Evolutionary conservation across 2,888 invertebrate genomes (phyloP), one percentile per base, ranked within the genome.

Genomic region (Heteropelma amictum): DNA sequence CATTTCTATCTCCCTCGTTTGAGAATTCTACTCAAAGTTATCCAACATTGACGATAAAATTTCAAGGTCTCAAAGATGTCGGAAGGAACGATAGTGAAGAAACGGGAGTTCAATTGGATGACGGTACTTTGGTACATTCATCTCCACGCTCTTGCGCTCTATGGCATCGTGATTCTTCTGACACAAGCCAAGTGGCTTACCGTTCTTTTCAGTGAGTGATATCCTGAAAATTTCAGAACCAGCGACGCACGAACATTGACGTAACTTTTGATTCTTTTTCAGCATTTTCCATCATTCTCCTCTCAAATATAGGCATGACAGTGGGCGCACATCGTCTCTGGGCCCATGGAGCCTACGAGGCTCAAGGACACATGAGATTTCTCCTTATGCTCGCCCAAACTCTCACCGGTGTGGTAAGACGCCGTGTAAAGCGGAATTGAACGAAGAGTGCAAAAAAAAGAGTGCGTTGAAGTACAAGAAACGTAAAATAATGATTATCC

Each of bases 311-410:
- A 78, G 97, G 98, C 1, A 93, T 96, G 23, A 97, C 98, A 0
- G 95, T 96, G 1, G 98, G 98, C 0, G 95, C 97, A 0, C 99
- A 99, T 88, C 91, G 98, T 78, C 90, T 98, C 33, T 99, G 98
- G 98, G 94, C 98, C 0, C 99, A 99, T 88, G 90, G 91, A 54
- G 91, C 95, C 0, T 99, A 96, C 88, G 93, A 93, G 83, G 98
- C 98, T 0, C 92, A 90, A 70, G 90, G 91, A 2, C 91, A 93
- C 1, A 89, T 98, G 0, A 92, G 93, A 80, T 86, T 96, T n/a
- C 90, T 95, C 19, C 91, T 99, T 0, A 94, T 95, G 91, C 75
- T 97, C 2, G 94, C 94, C 78, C 96, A 98, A 85, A 96, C 96
- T 0, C 87, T 97, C 71, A 94, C 95, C n/a, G 96, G 97, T 77